Conservation (phyloP, 2,888 invertebrate genomes). For the Zonitis immaculata region DNA sequence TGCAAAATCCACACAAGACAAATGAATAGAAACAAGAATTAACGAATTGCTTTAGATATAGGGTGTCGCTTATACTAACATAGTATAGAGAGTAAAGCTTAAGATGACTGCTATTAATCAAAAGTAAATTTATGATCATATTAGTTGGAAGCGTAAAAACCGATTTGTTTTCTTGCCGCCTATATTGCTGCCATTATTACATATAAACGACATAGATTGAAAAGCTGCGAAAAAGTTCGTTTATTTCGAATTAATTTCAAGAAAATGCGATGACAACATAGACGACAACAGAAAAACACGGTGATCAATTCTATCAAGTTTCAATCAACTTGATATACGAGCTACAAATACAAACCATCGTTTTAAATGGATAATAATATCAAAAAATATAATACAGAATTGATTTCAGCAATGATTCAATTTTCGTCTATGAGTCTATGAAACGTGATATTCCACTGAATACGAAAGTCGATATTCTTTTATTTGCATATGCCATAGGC, state of each 20-base stretch:
- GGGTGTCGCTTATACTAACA: constrained; percentile 23
- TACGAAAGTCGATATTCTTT: too few species aligned
- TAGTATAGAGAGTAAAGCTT: constrained; percentile 18
- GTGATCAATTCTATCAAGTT: neutral
- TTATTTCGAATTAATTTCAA: neutral
- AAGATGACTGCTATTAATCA: constrained; percentile 22
- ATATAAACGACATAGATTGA: constrained; percentile 6
- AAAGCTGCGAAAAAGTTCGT: constrained; percentile 5
- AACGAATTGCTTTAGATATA: constrained; percentile 22
- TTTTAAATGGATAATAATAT: neutral
- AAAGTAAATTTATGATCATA: constrained; percentile 20
- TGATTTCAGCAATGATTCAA: too few species aligned
- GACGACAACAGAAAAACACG: neutral
- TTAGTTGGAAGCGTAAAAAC: constrained; percentile 20
- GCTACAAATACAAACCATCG: neutral
- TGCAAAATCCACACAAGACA: constrained; percentile 16
- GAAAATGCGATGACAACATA: neutral
- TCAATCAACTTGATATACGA: neutral
- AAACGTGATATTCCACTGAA: too few species aligned
- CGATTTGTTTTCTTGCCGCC: constrained; percentile 15
- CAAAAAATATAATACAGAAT: too few species aligned
- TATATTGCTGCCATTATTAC: constrained; percentile 5
- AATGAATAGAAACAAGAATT: constrained; percentile 22
- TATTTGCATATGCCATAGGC: too few species aligned
- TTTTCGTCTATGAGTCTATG: too few species aligned